Base-by-base conservation (phyloP, 2,888 invertebrate genomes). In the Tholera decimalis region DNA sequence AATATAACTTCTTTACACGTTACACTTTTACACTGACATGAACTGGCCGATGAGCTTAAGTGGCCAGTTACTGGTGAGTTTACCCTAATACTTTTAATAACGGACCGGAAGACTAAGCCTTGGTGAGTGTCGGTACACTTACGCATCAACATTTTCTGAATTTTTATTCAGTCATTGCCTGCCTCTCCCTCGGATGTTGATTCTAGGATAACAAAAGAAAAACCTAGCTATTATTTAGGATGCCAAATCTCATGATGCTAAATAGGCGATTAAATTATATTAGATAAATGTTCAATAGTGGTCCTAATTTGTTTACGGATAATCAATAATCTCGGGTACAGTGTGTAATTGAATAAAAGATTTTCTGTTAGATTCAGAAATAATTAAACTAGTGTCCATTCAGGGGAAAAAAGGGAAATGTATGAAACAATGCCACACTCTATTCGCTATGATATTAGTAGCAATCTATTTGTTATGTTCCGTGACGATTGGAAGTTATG, bases 131-230 rank as follows among this genome's bases (percentile, higher is more conserved):
- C 26, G 18, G 24, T 18, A 11, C n/a, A 20, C 15, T 28, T 47
- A 26, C 13, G n/a, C 26, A 18, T 28, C 35, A 30, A 33, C 20
- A 11, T 18, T 64, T 51, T 53, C 37, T n/a, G 30, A 5, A 64
- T 46, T 30, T 46, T 56, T 24, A 24, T n/a, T 35, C 33, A 33
- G 30, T 62, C 24, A 26, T 18, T 39, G 46, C 46, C 13, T 62
- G 20, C 13, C 3, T 2, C 20, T 62, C 20, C 30, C 20, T 33
- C 11, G 41, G 62, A 13, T 20, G 13, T 47, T 61, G 39, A 61
- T 46, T 24, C 15, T 11, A 30, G 35, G 47, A 39, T 30, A 28
- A 46, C 22, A 22, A 37, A 46, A 8, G 4, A 46, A 18, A n/a
- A 39, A 11, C 3, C 20, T 2, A 13, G 15, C 26, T 28, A 8